phyloP scores from a whole-genome alignment of 1,140 invertebrate species.

The Drosophila parvula region DNA sequence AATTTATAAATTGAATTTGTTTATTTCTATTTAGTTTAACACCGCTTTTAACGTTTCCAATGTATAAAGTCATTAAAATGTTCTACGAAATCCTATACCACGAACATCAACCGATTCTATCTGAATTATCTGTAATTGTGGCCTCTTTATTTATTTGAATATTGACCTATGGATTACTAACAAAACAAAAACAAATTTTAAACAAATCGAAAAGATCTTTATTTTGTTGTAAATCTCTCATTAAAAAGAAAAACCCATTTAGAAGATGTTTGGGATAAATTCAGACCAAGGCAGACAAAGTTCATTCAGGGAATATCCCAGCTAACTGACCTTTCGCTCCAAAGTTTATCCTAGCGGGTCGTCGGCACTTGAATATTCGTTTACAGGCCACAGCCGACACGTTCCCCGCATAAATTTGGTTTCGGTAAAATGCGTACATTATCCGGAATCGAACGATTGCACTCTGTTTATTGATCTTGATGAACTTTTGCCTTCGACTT shows the following conservation, averaged over 20 bases:
- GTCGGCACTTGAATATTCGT: constrained; percentile 35
- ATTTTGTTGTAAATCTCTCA: constrained; percentile 11
- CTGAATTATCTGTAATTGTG: background rate
- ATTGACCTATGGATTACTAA: background rate
- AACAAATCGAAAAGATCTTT: background rate
- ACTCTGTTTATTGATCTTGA: constrained; percentile 68
- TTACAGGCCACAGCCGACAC: constrained; percentile 18
- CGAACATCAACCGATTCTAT: background rate
- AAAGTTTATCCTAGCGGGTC: constrained; percentile 24
- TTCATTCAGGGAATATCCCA: background rate
- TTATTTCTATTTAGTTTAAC: background rate
- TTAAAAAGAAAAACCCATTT: background rate
- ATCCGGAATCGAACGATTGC: constrained; percentile 21
- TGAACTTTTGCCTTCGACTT: constrained; percentile 39
- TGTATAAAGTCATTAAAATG: background rate
- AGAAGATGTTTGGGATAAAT: background rate
- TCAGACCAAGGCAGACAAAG: background rate
- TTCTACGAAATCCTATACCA: background rate
- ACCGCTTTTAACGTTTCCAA: too few relatives aligned
- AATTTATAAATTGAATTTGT: background rate
- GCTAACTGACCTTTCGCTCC: constrained; percentile 20
- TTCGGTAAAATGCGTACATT: constrained; percentile 18
- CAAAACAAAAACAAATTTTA: background rate
- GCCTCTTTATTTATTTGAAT: background rate
- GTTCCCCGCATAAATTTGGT: constrained; percentile 35